phyloP scores from a whole-genome alignment of 1,140 invertebrate species.

The Pteromalus puparum region DNA sequence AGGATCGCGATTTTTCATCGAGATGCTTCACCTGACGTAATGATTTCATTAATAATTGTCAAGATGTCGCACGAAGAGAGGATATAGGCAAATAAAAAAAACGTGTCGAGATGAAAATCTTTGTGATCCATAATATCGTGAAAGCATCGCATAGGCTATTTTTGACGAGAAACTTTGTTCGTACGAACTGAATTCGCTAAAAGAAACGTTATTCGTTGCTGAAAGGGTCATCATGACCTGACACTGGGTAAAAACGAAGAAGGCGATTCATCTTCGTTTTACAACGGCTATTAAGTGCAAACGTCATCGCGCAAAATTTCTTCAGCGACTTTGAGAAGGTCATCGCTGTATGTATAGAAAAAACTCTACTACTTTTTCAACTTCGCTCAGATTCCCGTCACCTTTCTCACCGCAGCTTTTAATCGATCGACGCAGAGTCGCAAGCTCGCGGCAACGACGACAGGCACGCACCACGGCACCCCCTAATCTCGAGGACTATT shows the following conservation, averaged over 20 bases:
- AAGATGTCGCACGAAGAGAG: neutral
- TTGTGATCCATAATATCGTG: too few relatives aligned
- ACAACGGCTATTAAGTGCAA: conserved; percentile 10
- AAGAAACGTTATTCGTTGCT: neutral
- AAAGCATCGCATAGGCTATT: neutral
- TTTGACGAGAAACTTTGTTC: neutral
- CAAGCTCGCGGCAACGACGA: too few relatives aligned
- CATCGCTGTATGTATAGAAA: too few relatives aligned
- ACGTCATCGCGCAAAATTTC: neutral
- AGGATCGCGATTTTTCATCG: neutral
- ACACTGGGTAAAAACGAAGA: neutral
- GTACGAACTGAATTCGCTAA: neutral
- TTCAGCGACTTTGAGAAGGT: neutral
- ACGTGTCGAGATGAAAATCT: too few relatives aligned
- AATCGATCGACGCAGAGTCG: too few relatives aligned
- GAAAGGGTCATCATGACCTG: too few relatives aligned
- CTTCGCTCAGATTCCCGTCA: too few relatives aligned
- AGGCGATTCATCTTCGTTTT: neutral
- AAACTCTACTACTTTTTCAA: too few relatives aligned
- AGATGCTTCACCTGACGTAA: neutral
- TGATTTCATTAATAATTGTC: conserved; percentile 25
- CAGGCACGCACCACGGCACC: neutral
- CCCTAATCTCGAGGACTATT: neutral
- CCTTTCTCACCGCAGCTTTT: too few relatives aligned
- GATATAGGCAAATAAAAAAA: neutral